A percentile compares a stretch with the other conserved stretches of the same genome.
These are phyloP conservation scores for Strix aluco DNA, from an alignment of 2,113 vertebrate genomes.

Conservation along the genomic window DNA sequence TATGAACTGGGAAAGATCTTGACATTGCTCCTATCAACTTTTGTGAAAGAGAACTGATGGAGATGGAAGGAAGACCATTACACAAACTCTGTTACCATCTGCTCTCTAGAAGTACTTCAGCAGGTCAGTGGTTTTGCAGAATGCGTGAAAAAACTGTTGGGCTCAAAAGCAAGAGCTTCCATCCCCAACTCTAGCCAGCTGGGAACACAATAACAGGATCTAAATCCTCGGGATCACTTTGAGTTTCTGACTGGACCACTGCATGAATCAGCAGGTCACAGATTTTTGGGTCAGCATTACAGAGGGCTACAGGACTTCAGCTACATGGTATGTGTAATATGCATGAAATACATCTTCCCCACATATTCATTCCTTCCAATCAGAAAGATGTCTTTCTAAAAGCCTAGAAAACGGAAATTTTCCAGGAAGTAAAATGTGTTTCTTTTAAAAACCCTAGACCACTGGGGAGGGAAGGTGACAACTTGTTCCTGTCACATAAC, in stretches of 20 bases:
- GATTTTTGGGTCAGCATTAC: background rate
- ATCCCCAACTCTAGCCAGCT: background rate
- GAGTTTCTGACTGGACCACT: background rate
- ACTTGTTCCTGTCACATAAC: background rate
- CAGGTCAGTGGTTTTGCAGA: background rate
- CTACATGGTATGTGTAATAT: background rate
- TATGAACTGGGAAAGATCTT: background rate
- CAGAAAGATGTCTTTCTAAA: background rate
- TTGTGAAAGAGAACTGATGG: background rate
- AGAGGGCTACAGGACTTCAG: background rate
- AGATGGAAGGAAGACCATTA: background rate
- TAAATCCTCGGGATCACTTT: background rate
- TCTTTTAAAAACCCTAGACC: background rate
- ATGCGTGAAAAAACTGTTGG: background rate
- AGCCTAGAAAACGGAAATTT: background rate
- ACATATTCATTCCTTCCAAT: background rate
- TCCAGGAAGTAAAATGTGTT: background rate
- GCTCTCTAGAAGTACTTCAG: background rate
- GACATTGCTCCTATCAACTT: background rate
- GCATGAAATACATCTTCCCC: background rate
- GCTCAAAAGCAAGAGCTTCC: background rate
- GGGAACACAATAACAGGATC: background rate
- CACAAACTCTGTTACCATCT: background rate
- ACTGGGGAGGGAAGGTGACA: background rate
- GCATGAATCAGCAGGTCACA: background rate